Evolutionary conservation across 2,113 vertebrate genomes (phyloP), one percentile per base, ranked within the genome.

Genomic region (Gadus macrocephalus): DNA sequence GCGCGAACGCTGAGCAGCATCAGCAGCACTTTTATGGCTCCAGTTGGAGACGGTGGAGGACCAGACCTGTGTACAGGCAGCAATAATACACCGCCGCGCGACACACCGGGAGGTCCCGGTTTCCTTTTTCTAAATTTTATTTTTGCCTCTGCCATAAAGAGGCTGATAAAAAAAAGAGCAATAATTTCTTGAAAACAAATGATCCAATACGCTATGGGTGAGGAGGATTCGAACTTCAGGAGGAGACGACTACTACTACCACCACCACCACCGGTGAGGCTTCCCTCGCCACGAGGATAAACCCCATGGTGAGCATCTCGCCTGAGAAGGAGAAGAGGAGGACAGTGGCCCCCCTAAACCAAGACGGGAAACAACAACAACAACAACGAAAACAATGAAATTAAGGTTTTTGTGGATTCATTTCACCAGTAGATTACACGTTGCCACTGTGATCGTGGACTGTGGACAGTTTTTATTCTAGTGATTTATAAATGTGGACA

Each of bases 101-200:
- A 72, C 63, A 71, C 56, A 72, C 62, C 62, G 76, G 84, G 78
- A 76, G 76, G 81, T 77, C 69, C 60, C 53, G 81, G 78, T 67
- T 62, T 79, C 75, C 6, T 35, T 35, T 35, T 35, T 35, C 5
- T 35, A 4, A 5, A 20, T 20, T 35, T 35, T 35, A 4, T 35
- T 35, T 35, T 35, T 79, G 72, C 76, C 75, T 86, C 84, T 84
- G 87, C 90, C 91, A 90, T 90, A 91, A 88, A 88, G 82, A 72
- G 85, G 83, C 69, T 74, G 74, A 85, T 79, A 78, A 89, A 85
- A 79, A 89, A 84, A 89, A 91, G 90, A 91, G 90, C 91, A 92
- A 92, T 91, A 91, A 80, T 85, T 84, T 77, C 74, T 78, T 65
- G 69, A 78, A 82, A 87, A 35, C 73, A 85, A 90, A 84, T 70